Base-by-base conservation (phyloP, 2,113 vertebrate genomes). In the Mustela lutreola region DNA sequence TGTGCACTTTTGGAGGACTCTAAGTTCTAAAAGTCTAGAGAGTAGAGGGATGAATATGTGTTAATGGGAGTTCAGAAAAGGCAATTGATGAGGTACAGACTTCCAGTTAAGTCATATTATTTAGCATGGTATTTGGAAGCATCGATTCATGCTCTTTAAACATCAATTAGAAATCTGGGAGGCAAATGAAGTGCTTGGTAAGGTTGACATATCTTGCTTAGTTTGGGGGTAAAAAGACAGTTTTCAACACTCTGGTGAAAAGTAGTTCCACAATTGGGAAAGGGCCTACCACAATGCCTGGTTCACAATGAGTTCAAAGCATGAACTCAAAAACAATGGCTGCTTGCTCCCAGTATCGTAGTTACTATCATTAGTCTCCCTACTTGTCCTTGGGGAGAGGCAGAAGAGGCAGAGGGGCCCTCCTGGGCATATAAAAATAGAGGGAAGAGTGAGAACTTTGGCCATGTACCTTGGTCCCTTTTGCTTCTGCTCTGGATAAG, bases 161-260 rank as follows among this genome's bases (percentile, higher is more conserved):
- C 50, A 60, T 53, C 4, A 21, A 0, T 31, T 58, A 67, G 62
- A 56, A 91, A n/a, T 89, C 63, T 26, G 26, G 48, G 71, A 85
- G 82, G 28, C 50, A 56, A 21, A 60, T 31, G 11, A 15, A 62
- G 67, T 45, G 31, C 36, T 63, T 33, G 3, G 9, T 71, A 22
- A 12, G 60, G 12, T 58, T 63, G 19, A 21, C 18, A 8, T 21
- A 24, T 45, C n/a, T 89, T 67, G 21, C 53, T 81, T 62, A 56
- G 56, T 75, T 75, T 83, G 26, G 11, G n/a, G 9, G 12, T 3
- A 36, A 14, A 45, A 73, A 3, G 31, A 6, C 56, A 48, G 7
- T 56, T 67, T 78, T 94, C 53, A 76, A 26, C 7, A 60, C 75
- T 91, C 21, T 87, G 58, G 79, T 82, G 56, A 75, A 88, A 89